phyloP scores from a whole-genome alignment of 1,140 invertebrate genomes.

The Neoseiulus cucumeris region DNA sequence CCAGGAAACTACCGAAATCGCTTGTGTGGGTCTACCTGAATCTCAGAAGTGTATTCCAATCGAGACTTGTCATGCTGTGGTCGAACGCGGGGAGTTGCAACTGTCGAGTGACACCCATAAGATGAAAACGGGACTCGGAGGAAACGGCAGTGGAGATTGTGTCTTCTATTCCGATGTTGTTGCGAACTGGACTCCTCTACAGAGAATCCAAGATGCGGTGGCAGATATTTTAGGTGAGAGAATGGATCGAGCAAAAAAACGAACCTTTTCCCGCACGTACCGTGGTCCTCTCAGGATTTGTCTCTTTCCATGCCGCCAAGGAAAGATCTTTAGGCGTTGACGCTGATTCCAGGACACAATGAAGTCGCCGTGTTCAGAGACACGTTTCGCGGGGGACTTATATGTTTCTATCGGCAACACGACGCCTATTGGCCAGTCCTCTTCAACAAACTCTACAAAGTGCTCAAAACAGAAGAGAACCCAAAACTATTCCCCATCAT shows the following conservation, averaged over 20 bases:
- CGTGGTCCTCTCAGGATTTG: no score
- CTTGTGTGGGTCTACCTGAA: conserved; percentile 2
- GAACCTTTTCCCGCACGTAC: no score
- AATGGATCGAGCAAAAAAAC: no score
- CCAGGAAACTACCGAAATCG: background rate
- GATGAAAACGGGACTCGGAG: background rate
- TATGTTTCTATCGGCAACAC: conserved; percentile 6
- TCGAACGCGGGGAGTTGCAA: background rate
- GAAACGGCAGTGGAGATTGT: conserved; percentile 1
- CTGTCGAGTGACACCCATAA: background rate
- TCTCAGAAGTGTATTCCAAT: conserved; percentile 8
- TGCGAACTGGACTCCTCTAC: background rate
- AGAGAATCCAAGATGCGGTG: background rate
- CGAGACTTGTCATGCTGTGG: background rate
- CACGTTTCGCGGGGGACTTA: background rate
- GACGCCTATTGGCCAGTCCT: conserved; percentile 4
- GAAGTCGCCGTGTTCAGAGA: background rate
- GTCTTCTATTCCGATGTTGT: conserved; percentile 1
- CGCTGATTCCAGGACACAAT: background rate
- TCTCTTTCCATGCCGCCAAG: no score
- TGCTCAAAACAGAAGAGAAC: background rate
- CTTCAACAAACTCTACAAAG: conserved; percentile 5
- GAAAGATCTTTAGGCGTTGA: no score
- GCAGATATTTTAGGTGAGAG: background rate
- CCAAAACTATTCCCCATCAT: background rate